Evolutionary conservation across 2,113 vertebrate genomes (phyloP).

Genomic region (Neomonachus schauinslandi): DNA sequence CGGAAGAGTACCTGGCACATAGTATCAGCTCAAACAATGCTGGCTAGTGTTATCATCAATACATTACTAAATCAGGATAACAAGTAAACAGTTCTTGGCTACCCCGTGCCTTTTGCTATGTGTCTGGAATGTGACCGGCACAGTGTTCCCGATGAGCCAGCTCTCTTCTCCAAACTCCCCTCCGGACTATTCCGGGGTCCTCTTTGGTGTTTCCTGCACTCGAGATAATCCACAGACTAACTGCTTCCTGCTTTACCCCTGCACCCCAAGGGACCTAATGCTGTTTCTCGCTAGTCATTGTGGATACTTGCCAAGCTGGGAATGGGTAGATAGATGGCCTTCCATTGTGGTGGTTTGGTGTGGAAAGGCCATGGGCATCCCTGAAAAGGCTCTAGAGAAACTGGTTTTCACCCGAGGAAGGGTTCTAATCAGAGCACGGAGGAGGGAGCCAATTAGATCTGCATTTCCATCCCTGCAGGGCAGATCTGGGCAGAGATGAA

Average conservation of each 20-base stretch:
- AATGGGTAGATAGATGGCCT: not conserved
- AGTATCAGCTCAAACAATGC: not conserved
- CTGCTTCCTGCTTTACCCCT: not conserved
- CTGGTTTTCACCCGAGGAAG: not conserved
- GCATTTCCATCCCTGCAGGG: not conserved
- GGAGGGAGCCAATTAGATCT: not conserved
- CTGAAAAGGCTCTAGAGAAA: not conserved
- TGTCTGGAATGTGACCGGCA: not conserved
- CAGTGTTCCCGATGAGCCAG: not conserved
- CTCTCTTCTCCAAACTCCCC: not conserved
- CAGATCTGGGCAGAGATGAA: not conserved
- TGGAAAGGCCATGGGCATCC: not conserved
- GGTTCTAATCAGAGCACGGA: not conserved
- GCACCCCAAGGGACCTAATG: not conserved
- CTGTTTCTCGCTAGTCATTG: not conserved
- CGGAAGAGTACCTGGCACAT: not conserved
- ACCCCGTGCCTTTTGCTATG: not conserved
- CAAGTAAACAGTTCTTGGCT: not conserved
- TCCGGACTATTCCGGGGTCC: fast-evolving
- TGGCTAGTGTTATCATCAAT: not conserved
- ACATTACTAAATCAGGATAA: not conserved
- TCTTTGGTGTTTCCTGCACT: not conserved
- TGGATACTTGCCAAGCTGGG: not conserved
- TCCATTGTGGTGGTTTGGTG: not conserved
- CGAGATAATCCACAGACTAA: not conserved